Percentiles rank a stretch among this genome's conserved stretches.
These are phyloP conservation scores for Osmoderma eremita DNA, from an alignment of 2,888 invertebrate species.

Conservation along the genomic window DNA sequence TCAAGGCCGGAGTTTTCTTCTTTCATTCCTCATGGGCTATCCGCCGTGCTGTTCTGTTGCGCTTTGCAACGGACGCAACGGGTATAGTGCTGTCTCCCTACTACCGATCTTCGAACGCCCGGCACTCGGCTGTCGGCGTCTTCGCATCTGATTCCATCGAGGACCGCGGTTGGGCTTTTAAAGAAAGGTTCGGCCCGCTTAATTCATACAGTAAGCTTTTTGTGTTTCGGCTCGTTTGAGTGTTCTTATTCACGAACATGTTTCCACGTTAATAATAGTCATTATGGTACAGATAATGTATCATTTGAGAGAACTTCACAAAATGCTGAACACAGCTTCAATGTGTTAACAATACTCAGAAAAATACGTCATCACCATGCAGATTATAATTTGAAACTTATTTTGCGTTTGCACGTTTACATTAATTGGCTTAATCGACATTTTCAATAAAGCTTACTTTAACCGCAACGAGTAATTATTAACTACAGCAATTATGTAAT, in stretches of 20 bases:
- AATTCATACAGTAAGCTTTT: slow-evolving; percentile 32
- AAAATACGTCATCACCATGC: slow-evolving; percentile 9
- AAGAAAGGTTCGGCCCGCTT: slow-evolving; percentile 21
- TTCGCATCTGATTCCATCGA: slow-evolving; percentile 20
- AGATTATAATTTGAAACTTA: slow-evolving; percentile 12
- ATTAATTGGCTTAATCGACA: slow-evolving; percentile 4
- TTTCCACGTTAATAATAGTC: slow-evolving; percentile 34
- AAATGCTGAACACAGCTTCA: slow-evolving; percentile 23
- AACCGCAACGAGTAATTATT: too few species aligned
- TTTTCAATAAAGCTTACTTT: too few species aligned
- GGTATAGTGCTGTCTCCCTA: slow-evolving; percentile 21
- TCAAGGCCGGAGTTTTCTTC: slow-evolving; percentile 49
- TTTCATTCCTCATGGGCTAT: slow-evolving; percentile 33
- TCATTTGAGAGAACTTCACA: slow-evolving; percentile 28
- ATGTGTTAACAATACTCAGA: slow-evolving; percentile 10
- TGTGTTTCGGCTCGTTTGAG: slow-evolving; percentile 34
- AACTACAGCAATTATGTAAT: too few species aligned
- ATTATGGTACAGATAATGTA: slow-evolving; percentile 35
- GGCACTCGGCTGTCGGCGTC: slow-evolving; percentile 23
- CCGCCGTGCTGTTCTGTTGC: slow-evolving; percentile 7
- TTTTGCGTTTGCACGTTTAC: slow-evolving; percentile 7
- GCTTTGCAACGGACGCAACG: neutral
- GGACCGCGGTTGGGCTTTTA: slow-evolving; percentile 9
- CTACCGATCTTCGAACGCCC: slow-evolving; percentile 19
- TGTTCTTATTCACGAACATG: slow-evolving; percentile 32